Conservation (phyloP, 2,888 invertebrate species). For the Phengaris alcon region DNA sequence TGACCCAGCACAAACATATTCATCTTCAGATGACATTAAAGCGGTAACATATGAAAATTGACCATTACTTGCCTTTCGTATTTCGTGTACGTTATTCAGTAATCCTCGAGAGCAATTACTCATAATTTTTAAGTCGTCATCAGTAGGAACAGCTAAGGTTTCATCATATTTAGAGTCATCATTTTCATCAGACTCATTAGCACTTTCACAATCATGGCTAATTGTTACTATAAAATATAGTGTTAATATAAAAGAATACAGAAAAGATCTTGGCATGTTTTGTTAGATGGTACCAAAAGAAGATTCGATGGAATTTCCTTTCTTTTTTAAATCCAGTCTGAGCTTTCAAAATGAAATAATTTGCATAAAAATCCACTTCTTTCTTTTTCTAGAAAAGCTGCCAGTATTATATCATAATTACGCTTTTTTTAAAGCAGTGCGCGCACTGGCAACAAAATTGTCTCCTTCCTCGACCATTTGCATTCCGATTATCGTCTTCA, state of each 20-base stretch:
- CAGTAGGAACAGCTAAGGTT: slow-evolving; percentile 56
- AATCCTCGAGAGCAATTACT: slow-evolving; percentile 58
- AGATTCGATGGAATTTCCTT: background rate
- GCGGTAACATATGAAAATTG: slow-evolving; percentile 69
- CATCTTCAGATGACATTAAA: slow-evolving; percentile 62
- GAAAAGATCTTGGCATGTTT: background rate
- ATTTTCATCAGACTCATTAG: slow-evolving; percentile 51
- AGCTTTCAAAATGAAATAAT: slow-evolving; percentile 3
- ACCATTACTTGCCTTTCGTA: slow-evolving; percentile 48
- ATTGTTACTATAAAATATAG: background rate
- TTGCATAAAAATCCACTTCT: background rate
- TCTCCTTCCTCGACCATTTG: background rate
- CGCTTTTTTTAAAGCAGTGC: background rate
- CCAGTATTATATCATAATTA: background rate
- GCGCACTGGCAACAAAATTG: no score
- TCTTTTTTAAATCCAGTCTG: no score
- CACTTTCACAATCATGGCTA: slow-evolving; percentile 32
- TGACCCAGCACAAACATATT: slow-evolving; percentile 64
- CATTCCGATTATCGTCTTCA: background rate
- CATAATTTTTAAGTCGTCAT: slow-evolving; percentile 49
- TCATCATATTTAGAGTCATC: slow-evolving; percentile 58
- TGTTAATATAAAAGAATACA: background rate
- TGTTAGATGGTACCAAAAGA: background rate
- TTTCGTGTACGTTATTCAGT: slow-evolving; percentile 62
- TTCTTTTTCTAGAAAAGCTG: slow-evolving; percentile 9